A percentile compares a stretch with the other conserved stretches of the same genome.
Evolutionary conservation across 2,888 invertebrate genomes (phyloP).

Genomic region (Apodemia mormo): DNA sequence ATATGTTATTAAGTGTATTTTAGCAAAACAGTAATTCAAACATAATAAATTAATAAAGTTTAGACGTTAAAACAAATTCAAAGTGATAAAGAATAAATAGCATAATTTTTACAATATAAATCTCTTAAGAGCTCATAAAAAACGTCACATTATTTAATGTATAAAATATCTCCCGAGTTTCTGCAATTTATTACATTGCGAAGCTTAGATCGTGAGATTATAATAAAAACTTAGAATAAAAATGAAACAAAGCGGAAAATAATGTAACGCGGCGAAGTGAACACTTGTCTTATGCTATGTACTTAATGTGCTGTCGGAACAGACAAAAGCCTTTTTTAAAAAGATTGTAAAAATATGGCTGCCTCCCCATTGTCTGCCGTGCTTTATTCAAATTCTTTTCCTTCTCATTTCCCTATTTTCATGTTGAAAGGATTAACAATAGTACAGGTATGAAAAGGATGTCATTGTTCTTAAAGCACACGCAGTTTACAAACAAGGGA

Average conservation of each 20-base stretch:
- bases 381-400: conserved; percentile 67
- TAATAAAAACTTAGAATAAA: conserved; percentile 40
- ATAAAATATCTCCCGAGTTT: conserved; percentile 12
- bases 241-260: conserved; percentile 55
- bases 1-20: not conserved
- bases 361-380: conserved; percentile 58
- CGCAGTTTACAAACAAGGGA: conserved; percentile 7
- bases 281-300: conserved; percentile 73
- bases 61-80: not conserved
- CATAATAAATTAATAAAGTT: not conserved
- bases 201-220: conserved; percentile 31
- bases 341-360: conserved; percentile 73
- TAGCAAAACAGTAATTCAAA: not conserved
- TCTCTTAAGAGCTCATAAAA: conserved; percentile 16
- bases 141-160: conserved; percentile 16
- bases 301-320: conserved; percentile 66
- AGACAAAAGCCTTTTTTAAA: conserved; percentile 67
- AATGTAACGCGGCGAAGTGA: conserved; percentile 57
- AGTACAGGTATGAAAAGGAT: conserved; percentile 54
- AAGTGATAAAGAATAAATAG: conserved; percentile 11
- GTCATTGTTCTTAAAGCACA: conserved; percentile 24
- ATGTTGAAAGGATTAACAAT: conserved; percentile 75
- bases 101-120: conserved; percentile 16
- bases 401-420: conserved; percentile 74
- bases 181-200: conserved; percentile 14